Conservation (phyloP, 2,797 vertebrate genomes). For the Micromesistius poutassou region DNA sequence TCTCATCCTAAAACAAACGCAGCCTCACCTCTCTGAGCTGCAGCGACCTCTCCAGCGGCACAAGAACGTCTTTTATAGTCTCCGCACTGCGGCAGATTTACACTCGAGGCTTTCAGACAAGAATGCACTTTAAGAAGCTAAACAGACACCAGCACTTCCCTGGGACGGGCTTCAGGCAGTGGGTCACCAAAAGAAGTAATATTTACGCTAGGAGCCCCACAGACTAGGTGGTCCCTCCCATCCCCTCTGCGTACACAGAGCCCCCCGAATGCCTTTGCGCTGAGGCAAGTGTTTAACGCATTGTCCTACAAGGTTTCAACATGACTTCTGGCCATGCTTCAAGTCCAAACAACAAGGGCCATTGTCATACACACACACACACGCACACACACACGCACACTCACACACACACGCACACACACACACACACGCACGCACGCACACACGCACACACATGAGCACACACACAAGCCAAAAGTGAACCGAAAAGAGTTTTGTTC, state of each 20-base stretch:
- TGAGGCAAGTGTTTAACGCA: constrained; percentile 66
- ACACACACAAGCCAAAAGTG: no score
- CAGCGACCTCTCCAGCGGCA: constrained; percentile 45
- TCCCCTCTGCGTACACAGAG: constrained; percentile 51
- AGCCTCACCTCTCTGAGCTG: not conserved
- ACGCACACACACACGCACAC: not conserved
- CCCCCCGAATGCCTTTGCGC: constrained; percentile 53
- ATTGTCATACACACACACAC: constrained; percentile 11
- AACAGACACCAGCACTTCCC: constrained; percentile 64
- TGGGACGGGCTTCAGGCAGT: constrained; percentile 61
- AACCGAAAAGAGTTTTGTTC: not conserved
- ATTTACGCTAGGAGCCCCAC: constrained; percentile 71
- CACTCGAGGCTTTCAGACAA: constrained; percentile 72
- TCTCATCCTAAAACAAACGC: not conserved
- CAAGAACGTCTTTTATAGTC: constrained; percentile 59
- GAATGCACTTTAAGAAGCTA: constrained; percentile 78
- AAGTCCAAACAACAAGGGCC: constrained; percentile 19
- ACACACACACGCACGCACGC: no score
- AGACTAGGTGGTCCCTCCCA: constrained; percentile 66
- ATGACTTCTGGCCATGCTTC: constrained; percentile 41
- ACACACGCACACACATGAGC: no score
- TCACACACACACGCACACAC: not conserved
- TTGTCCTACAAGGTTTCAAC: constrained; percentile 59
- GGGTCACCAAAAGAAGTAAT: constrained; percentile 78
- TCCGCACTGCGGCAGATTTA: constrained; percentile 64